Conservation (phyloP, 2,888 invertebrate genomes). For the Drosophila fungiperda region DNA sequence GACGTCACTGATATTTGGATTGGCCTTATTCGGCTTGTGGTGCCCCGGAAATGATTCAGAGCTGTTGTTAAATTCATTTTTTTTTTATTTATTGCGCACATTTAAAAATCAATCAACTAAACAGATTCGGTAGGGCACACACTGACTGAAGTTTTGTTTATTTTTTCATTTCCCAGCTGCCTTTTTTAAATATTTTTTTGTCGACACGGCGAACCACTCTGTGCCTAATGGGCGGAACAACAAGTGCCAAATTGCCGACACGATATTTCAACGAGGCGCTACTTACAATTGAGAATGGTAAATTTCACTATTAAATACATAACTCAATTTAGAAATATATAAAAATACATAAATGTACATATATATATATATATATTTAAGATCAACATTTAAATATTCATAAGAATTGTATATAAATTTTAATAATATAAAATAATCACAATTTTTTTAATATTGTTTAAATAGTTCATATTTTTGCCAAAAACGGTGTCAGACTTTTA, state of each 20-base stretch:
- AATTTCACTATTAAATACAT: constrained; percentile 11
- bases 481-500: background rate
- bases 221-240: constrained; percentile 43
- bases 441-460: background rate
- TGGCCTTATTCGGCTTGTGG: background rate
- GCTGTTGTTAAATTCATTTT: constrained; percentile 20
- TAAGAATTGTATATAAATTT: background rate
- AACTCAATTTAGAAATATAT: background rate
- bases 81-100: constrained; percentile 66
- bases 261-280: constrained; percentile 12
- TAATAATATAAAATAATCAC: background rate
- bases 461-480: background rate
- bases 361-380: background rate
- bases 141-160: constrained; percentile 77
- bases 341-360: background rate
- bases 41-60: constrained; percentile 3
- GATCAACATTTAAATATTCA: background rate
- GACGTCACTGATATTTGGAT: constrained; percentile 50
- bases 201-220: constrained; percentile 39
- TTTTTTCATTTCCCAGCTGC: constrained; percentile 57
- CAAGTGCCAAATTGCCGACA: constrained; percentile 49
- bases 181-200: constrained; percentile 6
- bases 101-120: constrained; percentile 59
- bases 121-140: constrained; percentile 40
- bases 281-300: constrained; percentile 17